These are phyloP conservation scores for Monopis laevigella DNA, from an alignment of 2,888 invertebrate species.

Conservation along the genomic window DNA sequence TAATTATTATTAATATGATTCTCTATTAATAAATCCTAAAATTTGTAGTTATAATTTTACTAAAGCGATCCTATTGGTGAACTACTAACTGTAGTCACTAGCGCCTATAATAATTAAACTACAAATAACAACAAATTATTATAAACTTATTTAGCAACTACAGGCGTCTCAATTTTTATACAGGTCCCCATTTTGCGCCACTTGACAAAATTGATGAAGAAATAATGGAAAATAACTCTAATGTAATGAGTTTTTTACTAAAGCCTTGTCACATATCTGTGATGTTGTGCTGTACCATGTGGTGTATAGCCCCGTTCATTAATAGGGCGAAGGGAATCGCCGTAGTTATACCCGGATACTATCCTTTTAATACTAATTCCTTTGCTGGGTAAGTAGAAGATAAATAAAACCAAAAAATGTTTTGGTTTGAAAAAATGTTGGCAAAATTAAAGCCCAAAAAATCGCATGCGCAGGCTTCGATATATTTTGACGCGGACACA, in stretches of 20 bases:
- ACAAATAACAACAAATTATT: too few species aligned
- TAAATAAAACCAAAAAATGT: too few species aligned
- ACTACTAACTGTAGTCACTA: too few species aligned
- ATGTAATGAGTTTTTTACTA: constrained; percentile 2
- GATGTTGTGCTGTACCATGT: constrained; percentile 1
- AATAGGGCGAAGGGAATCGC: not conserved
- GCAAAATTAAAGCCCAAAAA: too few species aligned
- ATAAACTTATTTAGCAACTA: too few species aligned
- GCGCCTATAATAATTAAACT: constrained; percentile 1
- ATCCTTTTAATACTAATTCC: constrained; percentile 9
- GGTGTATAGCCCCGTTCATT: constrained; percentile 13
- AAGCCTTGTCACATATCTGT: constrained; percentile 7
- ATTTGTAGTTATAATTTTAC: too few species aligned
- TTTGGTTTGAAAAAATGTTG: too few species aligned
- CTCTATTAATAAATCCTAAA: too few species aligned
- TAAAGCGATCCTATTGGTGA: too few species aligned
- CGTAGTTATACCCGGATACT: constrained; percentile 8
- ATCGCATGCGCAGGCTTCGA: too few species aligned
- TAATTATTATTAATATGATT: not conserved
- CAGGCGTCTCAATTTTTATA: too few species aligned
- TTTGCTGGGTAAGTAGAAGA: constrained; percentile 10
- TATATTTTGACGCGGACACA: too few species aligned
- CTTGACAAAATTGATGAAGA: constrained; percentile 6
- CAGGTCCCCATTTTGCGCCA: constrained; percentile 10
- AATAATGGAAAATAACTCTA: constrained; percentile 7